phyloP scores from a whole-genome alignment of 1,140 invertebrate species.

The Delia radicum region DNA sequence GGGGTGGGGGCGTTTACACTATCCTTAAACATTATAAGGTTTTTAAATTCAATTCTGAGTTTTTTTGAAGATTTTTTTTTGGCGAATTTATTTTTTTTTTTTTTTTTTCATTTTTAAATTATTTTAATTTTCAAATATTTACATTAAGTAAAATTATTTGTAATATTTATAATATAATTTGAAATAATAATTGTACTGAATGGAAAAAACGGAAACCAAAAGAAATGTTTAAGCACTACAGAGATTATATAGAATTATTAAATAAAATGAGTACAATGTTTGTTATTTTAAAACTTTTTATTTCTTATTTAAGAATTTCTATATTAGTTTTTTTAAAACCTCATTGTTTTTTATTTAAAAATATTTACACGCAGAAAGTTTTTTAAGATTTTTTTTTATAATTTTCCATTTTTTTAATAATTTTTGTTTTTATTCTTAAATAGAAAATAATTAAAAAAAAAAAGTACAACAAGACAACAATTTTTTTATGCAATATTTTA shows the following conservation, averaged over 20 bases:
- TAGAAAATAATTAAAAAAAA: background rate
- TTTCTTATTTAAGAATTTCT: background rate
- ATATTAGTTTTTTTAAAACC: background rate
- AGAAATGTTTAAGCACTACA: background rate
- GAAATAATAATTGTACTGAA: background rate
- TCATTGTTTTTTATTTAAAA: background rate
- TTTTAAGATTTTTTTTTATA: background rate
- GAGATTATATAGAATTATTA: background rate
- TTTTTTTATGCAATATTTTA: background rate
- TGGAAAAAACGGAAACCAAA: too few relatives aligned
- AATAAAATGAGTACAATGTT: too few relatives aligned
- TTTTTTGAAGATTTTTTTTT: background rate
- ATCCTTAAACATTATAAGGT: background rate
- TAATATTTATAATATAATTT: background rate
- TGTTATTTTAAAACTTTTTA: background rate
- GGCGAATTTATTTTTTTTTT: background rate
- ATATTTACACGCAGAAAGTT: conserved; percentile 8
- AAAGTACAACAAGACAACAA: conserved; percentile 16
- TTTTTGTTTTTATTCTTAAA: background rate
- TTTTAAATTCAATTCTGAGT: too few relatives aligned
- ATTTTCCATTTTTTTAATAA: background rate
- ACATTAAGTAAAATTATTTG: conserved; percentile 5
- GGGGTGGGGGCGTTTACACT: background rate
- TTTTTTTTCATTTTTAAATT: background rate
- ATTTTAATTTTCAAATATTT: background rate